phyloP scores from a whole-genome alignment of 1,140 invertebrate genomes.

The Hestina assimilis region DNA sequence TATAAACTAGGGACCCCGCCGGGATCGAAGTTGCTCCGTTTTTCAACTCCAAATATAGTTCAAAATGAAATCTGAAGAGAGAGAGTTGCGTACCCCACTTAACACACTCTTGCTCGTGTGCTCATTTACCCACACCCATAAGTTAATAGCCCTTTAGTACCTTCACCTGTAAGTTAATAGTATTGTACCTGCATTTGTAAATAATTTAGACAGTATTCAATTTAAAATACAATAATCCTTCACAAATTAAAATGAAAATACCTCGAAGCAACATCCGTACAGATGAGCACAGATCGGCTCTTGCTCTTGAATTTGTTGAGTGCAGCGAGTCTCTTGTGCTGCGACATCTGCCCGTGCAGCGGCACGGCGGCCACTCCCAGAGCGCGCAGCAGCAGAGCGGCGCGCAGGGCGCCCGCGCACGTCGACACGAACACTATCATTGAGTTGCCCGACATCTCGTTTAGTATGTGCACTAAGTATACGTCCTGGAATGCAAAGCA shows the following conservation, averaged over 20 bases:
- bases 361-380: constrained; percentile 95
- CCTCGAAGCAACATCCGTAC: constrained; percentile 98
- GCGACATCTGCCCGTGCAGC: constrained; percentile 98
- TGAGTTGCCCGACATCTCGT: constrained; percentile 96
- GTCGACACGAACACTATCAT: constrained; percentile 99
- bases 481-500: constrained; percentile 90
- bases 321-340: constrained; percentile 94
- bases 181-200: no score
- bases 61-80: no score
- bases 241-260: constrained; percentile 57
- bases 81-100: no score
- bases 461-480: constrained; percentile 97
- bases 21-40: no score
- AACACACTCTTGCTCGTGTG: no score
- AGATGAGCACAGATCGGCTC: constrained; percentile 92
- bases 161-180: no score
- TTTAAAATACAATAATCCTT: not conserved
- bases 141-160: no score
- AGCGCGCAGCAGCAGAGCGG: constrained; percentile 92
- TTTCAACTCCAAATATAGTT: no score
- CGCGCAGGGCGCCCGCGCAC: constrained; percentile 93
- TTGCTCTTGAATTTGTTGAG: constrained; percentile 96
- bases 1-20: no score
- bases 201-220: not conserved
- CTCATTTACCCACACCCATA: no score